Evolutionary conservation across 2,113 vertebrate species (phyloP).

Genomic region (Columba livia): DNA sequence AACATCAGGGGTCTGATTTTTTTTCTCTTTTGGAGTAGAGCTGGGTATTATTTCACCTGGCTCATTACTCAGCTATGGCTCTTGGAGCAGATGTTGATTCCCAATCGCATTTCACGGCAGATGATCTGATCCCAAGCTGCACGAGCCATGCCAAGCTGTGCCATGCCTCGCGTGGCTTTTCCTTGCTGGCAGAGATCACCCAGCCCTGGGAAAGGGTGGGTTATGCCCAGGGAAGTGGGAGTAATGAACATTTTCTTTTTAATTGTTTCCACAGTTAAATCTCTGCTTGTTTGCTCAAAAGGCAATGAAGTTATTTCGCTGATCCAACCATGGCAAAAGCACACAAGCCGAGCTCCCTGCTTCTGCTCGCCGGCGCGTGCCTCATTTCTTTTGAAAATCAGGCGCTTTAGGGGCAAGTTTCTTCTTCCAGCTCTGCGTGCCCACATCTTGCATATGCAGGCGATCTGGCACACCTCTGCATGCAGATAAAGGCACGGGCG

Average conservation of each 20-base stretch:
- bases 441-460: slow-evolving; percentile 59
- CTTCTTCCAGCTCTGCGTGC: slow-evolving; percentile 4
- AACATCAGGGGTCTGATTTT: too few relatives aligned
- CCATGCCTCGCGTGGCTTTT: accelerated
- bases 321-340: neutral
- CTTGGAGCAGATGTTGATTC: neutral
- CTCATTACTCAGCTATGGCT: neutral
- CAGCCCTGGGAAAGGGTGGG: neutral
- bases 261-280: neutral
- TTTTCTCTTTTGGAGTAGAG: neutral
- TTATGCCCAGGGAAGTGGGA: neutral
- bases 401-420: slow-evolving; percentile 63
- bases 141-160: accelerated
- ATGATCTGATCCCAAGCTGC: neutral
- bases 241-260: neutral
- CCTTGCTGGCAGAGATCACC: neutral
- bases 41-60: neutral
- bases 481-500: neutral
- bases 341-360: neutral
- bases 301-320: accelerated
- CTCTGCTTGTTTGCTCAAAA: neutral
- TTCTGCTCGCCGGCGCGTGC: neutral
- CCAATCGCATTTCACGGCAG: neutral
- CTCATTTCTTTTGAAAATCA: slow-evolving; percentile 59
- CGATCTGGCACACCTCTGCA: neutral